These are phyloP conservation scores for Dendrocincla fuliginosa DNA, from an alignment of 2,797 vertebrate species.

Conservation along the genomic window DNA sequence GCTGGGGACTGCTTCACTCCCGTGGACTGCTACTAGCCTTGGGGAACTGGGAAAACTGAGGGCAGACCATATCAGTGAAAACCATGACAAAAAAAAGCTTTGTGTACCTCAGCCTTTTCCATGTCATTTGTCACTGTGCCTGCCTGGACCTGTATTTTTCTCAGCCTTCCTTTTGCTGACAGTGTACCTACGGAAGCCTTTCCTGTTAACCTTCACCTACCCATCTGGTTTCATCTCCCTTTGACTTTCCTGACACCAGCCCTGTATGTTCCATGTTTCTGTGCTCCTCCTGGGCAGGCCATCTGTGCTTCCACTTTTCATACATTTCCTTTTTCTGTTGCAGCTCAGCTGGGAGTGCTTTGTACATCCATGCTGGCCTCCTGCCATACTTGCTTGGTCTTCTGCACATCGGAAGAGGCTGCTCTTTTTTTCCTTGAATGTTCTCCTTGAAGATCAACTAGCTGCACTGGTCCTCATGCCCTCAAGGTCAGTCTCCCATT, in stretches of 20 bases:
- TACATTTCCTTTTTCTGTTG: not conserved
- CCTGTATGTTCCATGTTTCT: not conserved
- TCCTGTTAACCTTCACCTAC: not conserved
- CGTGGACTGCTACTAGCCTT: not conserved
- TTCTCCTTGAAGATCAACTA: not conserved
- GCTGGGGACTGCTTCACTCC: not conserved
- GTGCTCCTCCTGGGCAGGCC: not conserved
- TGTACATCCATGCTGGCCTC: not conserved
- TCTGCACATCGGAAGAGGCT: rapidly evolving
- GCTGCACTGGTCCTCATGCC: not conserved
- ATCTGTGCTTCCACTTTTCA: not conserved
- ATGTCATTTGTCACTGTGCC: not conserved
- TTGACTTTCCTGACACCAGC: not conserved
- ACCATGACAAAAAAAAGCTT: not conserved
- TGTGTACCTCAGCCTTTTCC: not conserved
- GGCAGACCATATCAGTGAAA: not conserved
- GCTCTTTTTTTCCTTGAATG: not conserved
- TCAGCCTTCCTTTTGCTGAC: not conserved
- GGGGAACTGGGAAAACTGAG: not conserved
- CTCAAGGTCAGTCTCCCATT: not conserved
- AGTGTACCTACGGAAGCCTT: not conserved
- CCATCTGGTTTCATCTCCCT: not conserved
- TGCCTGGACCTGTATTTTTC: rapidly evolving
- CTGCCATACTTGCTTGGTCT: not conserved
- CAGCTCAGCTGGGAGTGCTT: not conserved